Evolutionary conservation across 2,113 vertebrate genomes (phyloP).

Genomic region (Silurus glanis): DNA sequence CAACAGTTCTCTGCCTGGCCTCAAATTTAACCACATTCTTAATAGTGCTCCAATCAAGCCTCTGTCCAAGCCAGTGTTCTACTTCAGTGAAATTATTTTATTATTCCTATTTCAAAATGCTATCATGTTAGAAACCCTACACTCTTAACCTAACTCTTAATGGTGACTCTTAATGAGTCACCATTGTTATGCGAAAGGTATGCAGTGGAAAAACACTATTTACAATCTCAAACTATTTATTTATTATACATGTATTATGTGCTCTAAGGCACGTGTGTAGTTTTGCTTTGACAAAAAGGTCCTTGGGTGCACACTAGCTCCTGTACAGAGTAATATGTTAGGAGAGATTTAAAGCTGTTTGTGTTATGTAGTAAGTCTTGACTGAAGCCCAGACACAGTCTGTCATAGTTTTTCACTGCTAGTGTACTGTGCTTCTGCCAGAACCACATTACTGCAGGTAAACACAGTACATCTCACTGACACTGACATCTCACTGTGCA

Average conservation of each 20-base stretch:
- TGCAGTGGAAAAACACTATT: conserved; percentile 23
- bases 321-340: neutral
- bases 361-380: conserved; percentile 29
- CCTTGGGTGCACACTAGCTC: neutral
- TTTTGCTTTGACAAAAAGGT: neutral
- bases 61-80: conserved; percentile 55
- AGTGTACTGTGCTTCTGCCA: conserved; percentile 12
- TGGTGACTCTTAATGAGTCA: conserved; percentile 37
- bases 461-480: conserved; percentile 14
- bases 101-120: conserved; percentile 60
- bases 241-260: neutral
- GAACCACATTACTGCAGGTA: conserved; percentile 29
- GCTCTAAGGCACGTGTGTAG: neutral
- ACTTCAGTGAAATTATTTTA: conserved; percentile 51
- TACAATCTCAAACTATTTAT: conserved; percentile 4
- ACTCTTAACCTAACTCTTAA: conserved; percentile 12
- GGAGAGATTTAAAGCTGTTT: conserved; percentile 13
- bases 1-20: conserved; percentile 63
- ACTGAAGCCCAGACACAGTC: conserved; percentile 4
- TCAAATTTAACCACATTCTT: conserved; percentile 60
- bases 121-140: conserved; percentile 50
- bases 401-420: conserved; percentile 18
- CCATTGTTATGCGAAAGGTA: conserved; percentile 31
- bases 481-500: neutral
- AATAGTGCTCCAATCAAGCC: conserved; percentile 62